These are phyloP conservation scores for Diuraphis noxia DNA, from an alignment of 1,140 invertebrate genomes.

Conservation along the genomic window DNA sequence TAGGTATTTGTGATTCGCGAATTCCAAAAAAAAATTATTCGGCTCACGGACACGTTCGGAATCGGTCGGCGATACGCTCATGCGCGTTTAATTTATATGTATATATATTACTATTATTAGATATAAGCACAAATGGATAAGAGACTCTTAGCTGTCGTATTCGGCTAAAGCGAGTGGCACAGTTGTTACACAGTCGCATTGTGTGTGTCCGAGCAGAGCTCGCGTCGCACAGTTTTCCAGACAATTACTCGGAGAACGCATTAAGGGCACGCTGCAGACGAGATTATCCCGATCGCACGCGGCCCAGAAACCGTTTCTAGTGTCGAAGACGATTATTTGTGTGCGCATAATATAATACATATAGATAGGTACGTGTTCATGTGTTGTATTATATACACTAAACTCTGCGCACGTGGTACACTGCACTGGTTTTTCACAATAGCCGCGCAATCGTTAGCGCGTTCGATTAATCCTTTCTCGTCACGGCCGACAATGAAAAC, in stretches of 20 bases:
- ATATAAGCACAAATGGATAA: background rate
- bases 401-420: background rate
- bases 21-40: background rate
- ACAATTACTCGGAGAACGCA: conserved; percentile 28
- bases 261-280: conserved; percentile 29
- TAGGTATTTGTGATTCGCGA: background rate
- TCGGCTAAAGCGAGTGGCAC: background rate
- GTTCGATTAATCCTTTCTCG: conserved; percentile 19
- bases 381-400: background rate
- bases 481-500: background rate
- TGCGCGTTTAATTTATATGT: background rate
- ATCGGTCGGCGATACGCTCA: background rate
- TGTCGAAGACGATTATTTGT: background rate
- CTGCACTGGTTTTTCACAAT: background rate
- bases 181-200: background rate
- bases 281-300: conserved; percentile 32
- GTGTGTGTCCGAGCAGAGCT: background rate
- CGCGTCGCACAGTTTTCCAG: background rate
- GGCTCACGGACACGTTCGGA: background rate
- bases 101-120: background rate
- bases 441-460: background rate
- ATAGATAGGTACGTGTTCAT: background rate
- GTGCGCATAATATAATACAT: background rate
- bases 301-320: background rate
- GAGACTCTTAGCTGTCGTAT: background rate